Conservation (phyloP, 2,888 invertebrate genomes). For the Drosophila monieri region DNA sequence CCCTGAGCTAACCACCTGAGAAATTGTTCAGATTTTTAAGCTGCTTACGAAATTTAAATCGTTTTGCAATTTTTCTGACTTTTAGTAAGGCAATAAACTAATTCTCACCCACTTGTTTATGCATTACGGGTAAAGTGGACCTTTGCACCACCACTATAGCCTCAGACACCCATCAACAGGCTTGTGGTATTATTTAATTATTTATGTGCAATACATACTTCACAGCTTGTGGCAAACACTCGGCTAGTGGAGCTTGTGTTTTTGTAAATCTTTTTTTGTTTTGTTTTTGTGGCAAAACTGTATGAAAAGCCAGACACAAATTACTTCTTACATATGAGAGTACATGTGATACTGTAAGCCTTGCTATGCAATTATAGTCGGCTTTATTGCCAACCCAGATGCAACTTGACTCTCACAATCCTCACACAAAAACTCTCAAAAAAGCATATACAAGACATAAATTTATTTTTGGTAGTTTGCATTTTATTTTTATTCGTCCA, state of each 20-base stretch:
- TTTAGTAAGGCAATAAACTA: background rate
- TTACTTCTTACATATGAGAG: conserved; percentile 23
- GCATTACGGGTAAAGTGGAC: conserved; percentile 5
- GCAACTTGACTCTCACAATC: background rate
- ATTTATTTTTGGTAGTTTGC: conserved; percentile 24
- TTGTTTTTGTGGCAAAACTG: background rate
- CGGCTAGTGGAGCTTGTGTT: conserved; percentile 8
- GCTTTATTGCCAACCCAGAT: conserved; percentile 5
- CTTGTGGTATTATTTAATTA: conserved; percentile 39
- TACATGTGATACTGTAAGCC: conserved; percentile 11
- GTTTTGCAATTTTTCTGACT: background rate
- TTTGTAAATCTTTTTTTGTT: conserved; percentile 9
- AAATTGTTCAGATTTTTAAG: background rate
- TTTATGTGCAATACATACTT: conserved; percentile 44
- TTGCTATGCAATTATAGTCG: conserved; percentile 13
- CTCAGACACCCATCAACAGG: conserved; percentile 11
- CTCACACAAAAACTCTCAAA: background rate
- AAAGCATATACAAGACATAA: conserved; percentile 7
- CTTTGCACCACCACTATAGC: background rate
- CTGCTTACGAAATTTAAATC: background rate
- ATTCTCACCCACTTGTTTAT: background rate
- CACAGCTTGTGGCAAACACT: conserved; percentile 13
- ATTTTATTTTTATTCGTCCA: conserved; percentile 19
- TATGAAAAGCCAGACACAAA: conserved; percentile 28
- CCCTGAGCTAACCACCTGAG: too few species aligned